These are phyloP conservation scores for Probosciger aterrimus DNA, from an alignment of 2,113 vertebrate species.

Conservation along the genomic window DNA sequence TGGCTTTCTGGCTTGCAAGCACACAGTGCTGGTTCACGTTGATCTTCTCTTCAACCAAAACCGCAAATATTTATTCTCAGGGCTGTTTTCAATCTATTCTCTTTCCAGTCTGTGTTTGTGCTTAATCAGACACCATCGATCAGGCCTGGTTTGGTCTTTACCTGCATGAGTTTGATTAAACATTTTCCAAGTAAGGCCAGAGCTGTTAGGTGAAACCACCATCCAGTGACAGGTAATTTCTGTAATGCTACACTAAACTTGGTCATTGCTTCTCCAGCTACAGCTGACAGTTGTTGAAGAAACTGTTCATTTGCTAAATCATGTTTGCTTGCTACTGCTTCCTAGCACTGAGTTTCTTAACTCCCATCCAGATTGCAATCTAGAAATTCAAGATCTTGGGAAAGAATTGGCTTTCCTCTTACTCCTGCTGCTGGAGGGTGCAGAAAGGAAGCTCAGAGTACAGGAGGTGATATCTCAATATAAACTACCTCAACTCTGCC, in stretches of 20 bases:
- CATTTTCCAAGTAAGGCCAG: background rate
- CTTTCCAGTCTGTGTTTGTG: background rate
- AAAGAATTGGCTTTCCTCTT: background rate
- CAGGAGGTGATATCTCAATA: background rate
- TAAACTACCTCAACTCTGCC: background rate
- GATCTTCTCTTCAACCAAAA: background rate
- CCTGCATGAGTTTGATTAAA: background rate
- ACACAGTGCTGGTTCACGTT: background rate
- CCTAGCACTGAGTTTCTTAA: background rate
- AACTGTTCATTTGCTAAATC: background rate
- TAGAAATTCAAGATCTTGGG: background rate
- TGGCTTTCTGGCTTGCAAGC: background rate
- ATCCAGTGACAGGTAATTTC: background rate
- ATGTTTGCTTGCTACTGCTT: background rate
- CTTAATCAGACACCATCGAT: background rate
- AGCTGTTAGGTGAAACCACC: background rate
- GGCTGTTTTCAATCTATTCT: background rate
- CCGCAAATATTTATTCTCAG: background rate
- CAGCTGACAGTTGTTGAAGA: background rate
- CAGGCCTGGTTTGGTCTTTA: background rate
- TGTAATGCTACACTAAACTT: background rate
- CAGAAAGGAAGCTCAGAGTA: background rate
- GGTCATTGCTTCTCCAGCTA: background rate
- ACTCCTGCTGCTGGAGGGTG: background rate
- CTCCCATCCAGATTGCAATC: background rate